Conservation (phyloP, 2,888 invertebrate genomes). For the Hedya salicella region DNA sequence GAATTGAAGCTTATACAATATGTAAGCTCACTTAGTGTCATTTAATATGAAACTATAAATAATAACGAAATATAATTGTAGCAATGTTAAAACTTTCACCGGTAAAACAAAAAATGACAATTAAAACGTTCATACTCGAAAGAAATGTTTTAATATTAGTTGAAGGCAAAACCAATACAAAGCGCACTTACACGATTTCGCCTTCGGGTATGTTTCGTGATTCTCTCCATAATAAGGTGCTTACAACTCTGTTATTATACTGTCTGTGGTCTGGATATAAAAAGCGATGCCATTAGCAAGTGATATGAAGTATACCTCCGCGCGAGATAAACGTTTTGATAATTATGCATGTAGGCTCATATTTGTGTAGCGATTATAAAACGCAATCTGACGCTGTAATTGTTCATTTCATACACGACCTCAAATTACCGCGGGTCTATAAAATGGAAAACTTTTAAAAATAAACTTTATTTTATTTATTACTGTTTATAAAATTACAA, state of each 20-base stretch:
- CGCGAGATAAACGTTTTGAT: slow-evolving; percentile 44
- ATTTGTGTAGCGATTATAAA: slow-evolving; percentile 34
- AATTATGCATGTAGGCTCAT: slow-evolving; percentile 42
- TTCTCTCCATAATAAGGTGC: slow-evolving; percentile 48
- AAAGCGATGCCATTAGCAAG: slow-evolving; percentile 51
- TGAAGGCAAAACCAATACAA: slow-evolving; percentile 50
- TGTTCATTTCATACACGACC: slow-evolving; percentile 17
- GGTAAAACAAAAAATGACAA: slow-evolving; percentile 21
- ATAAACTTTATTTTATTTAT: slow-evolving; percentile 2
- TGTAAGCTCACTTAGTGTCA: too few species aligned
- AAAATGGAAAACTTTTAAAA: background rate
- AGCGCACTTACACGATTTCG: slow-evolving; percentile 44
- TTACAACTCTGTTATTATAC: slow-evolving; percentile 52
- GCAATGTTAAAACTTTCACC: slow-evolving; percentile 9
- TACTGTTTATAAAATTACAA: slow-evolving; percentile 24
- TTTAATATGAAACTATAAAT: too few species aligned
- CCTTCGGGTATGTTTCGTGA: slow-evolving; percentile 47
- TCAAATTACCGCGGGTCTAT: background rate
- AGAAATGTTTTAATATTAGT: slow-evolving; percentile 45
- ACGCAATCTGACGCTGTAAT: slow-evolving; percentile 34
- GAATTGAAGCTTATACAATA: too few species aligned
- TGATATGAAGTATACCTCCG: slow-evolving; percentile 47
- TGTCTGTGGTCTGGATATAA: slow-evolving; percentile 49
- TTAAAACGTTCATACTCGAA: slow-evolving; percentile 28
- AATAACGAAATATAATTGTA: slow-evolving; percentile 7